These are phyloP conservation scores for Pandion haliaetus DNA, from an alignment of 2,113 vertebrate species.

Conservation along the genomic window DNA sequence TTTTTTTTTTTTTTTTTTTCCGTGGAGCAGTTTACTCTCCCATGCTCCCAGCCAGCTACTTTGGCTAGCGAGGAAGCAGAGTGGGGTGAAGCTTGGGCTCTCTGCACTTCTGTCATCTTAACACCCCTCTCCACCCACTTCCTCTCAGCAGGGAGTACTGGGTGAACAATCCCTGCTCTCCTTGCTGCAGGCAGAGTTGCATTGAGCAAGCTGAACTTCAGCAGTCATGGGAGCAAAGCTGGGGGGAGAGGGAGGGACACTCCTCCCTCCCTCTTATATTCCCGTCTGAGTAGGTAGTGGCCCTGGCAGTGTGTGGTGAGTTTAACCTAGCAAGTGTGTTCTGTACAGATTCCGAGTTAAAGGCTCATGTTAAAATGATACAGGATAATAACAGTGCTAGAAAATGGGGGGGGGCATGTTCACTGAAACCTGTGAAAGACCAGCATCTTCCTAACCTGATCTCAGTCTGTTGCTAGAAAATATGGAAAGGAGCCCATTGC, in stretches of 20 bases:
- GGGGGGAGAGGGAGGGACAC: neutral
- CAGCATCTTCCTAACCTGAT: neutral
- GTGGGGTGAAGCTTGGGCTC: neutral
- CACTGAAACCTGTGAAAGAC: neutral
- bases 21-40: neutral
- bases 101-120: neutral
- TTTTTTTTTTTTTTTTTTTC: neutral
- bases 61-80: neutral
- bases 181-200: neutral
- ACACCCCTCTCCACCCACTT: neutral
- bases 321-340: neutral
- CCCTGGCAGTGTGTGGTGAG: neutral
- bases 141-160: slow-evolving; percentile 1
- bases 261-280: neutral
- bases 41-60: slow-evolving; percentile 54
- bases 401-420: neutral
- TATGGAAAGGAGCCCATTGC: neutral
- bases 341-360: neutral
- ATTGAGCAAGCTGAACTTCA: neutral
- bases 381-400: neutral
- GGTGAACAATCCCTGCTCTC: neutral
- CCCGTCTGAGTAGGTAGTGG: neutral
- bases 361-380: neutral
- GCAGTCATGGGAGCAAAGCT: neutral
- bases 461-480: neutral